phyloP scores from a whole-genome alignment of 35 echinoderm and acorn worm species.

The Stichopus chloronotus region DNA sequence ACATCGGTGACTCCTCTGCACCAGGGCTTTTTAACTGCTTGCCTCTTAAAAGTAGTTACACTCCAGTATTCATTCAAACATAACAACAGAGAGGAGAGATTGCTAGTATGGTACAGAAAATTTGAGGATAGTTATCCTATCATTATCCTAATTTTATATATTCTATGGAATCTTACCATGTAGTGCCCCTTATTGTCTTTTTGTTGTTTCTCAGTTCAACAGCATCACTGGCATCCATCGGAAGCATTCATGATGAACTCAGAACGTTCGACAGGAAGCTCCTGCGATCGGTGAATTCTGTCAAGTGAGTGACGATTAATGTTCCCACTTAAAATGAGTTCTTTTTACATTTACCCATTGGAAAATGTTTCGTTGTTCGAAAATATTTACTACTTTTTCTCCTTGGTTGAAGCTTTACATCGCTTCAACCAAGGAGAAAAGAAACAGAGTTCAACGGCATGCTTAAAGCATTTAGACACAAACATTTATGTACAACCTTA shows the following conservation, averaged over 20 bases:
- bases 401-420: not conserved
- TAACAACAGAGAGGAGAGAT: too few relatives aligned
- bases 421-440: not conserved
- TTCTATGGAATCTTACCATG: too few relatives aligned
- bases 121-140: too few relatives aligned
- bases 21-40: too few relatives aligned
- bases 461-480: too few relatives aligned
- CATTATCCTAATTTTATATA: too few relatives aligned
- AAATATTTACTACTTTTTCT: not conserved
- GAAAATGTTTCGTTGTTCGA: not conserved
- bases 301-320: constrained; percentile 3
- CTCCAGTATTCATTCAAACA: too few relatives aligned
- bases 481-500: too few relatives aligned
- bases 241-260: constrained; percentile 46
- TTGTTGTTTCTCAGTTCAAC: not conserved
- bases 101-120: too few relatives aligned
- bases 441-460: not conserved
- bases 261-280: constrained; percentile 18
- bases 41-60: too few relatives aligned
- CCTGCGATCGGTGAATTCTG: constrained; percentile 10
- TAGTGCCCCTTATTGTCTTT: too few relatives aligned
- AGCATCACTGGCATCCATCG: constrained; percentile 31
- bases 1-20: too few relatives aligned
- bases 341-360: not conserved
- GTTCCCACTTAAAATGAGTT: not conserved